A percentile compares a stretch with the other conserved stretches of the same genome.
Evolutionary conservation across 64 coral and sea anemone genomes (phyloP).

Genomic region (Platygyra sinensis): DNA sequence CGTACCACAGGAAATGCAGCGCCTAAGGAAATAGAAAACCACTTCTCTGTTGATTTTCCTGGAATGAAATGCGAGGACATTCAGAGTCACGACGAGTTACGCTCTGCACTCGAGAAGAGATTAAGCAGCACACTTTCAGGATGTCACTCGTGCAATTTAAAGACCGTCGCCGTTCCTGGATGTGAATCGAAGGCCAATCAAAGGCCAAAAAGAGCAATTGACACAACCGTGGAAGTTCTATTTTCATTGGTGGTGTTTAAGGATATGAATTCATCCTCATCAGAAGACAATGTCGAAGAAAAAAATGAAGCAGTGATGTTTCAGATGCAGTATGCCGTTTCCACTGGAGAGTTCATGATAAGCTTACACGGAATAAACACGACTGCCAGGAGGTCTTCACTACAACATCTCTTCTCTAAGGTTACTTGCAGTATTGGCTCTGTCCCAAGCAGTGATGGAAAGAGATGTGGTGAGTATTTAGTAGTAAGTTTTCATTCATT

Average conservation of each 20-base stretch:
- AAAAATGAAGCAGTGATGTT: constrained; percentile 37
- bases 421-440: neutral
- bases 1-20: neutral
- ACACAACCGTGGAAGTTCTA: neutral
- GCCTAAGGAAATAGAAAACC: neutral
- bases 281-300: constrained; percentile 6
- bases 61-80: neutral
- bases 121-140: neutral
- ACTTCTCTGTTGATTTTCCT: neutral
- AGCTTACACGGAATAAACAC: neutral
- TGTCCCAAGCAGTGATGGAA: constrained; percentile 7
- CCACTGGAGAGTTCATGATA: constrained; percentile 14
- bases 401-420: neutral
- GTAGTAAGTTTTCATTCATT: too few relatives aligned
- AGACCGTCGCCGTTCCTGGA: neutral
- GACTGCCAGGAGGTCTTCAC: constrained; percentile 11
- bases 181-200: neutral
- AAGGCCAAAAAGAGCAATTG: neutral
- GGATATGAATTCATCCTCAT: neutral
- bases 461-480: constrained; percentile 17
- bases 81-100: neutral
- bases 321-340: neutral
- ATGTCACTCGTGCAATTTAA: neutral
- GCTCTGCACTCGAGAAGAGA: neutral
- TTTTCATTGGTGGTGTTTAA: neutral